Evolutionary conservation across 2,888 invertebrate genomes (phyloP), one percentile per base, ranked within the genome.

Genomic region (Psylliodes chrysocephalus): DNA sequence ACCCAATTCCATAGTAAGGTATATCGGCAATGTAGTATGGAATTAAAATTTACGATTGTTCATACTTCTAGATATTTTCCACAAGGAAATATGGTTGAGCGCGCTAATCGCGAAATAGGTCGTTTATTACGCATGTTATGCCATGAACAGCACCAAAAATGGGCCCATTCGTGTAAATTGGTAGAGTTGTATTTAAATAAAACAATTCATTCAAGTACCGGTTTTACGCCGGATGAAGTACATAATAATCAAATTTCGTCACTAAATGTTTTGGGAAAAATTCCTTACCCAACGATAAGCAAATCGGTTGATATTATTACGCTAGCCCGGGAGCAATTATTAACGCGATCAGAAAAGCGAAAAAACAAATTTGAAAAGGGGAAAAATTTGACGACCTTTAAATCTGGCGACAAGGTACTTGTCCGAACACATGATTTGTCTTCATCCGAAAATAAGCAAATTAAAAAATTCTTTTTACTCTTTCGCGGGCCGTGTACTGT

Each of bases 61-160:
- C 35, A 53, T 53, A 28, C 51, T 7, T 51, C 51, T 2, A 60
- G 60, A 8, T 28, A 55, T 1, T 14, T 4, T 4, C 54, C 49
- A 12, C 52, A 54, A 25, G 35, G 42, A 10, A 64, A 64, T 15
- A 60, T 55, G 12, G 38, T 51, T 2, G 49, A 64, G 19, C 18
- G 56, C 12, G 30, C 49, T 2, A 64, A 53, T 52, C 10, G 63
- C 7, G 63, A 63, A 33, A 30, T 63, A 10, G 63, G 60, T 17
- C 46, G 63, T 14, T 53, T 60, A 15, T 54, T 19, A 14, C 8
- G 60, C 15, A 54, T 53, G 0, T 64, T 35, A 18, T 60, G 59
- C n/a, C 47, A 53, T n/a, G 49, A 64, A 2, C 63, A 60, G 1
- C 63, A 64, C 1, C 33, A 7, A n/a, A 33, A 28, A 3, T 55